Evolutionary conservation across 1,140 invertebrate genomes (phyloP), one percentile per base, ranked within the genome.

Genomic region (Habropoda laboriosa): DNA sequence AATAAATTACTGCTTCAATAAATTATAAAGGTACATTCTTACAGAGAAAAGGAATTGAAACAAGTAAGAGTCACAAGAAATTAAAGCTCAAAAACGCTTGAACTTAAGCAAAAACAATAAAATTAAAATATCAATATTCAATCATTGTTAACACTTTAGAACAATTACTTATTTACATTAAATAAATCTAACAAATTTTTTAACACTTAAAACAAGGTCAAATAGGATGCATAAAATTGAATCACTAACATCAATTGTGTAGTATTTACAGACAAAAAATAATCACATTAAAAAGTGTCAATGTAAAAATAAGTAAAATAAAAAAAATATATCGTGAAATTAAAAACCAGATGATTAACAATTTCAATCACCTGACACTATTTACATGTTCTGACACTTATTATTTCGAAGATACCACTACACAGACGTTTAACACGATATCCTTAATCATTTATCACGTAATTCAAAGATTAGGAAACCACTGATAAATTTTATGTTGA

Each of bases 381-480:
- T 83, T 85, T 83, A 85, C 81, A 83, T 80, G 49, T 73, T 78
- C 75, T 84, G 72, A 66, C 30, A 71, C 32, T 64, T 74, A 67
- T 80, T 83, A 58, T 79, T 45, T 53, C 21, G 18, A 35, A 53
- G 42, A 45, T 18, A 51, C 45, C 40, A 64, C 61, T 47, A 35
- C 53, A 76, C 10, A 60, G 24, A 6, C 21, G 35, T 53, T 47
- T 35, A 45, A 30, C 7, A n/a, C 10, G 18, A 40, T 49, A 38
- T 30, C 13, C 27, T 61, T 8, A 38, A 71, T 60, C 67, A 71
- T 78, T 78, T 60, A 61, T 51, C 42, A 78, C 21, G 21, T 40
- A 61, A 60, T 13, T 13, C 7, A 49, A 60, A 78, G 67, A 78
- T 51, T 38, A 71, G 55, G 30, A 78, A 78, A 30, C 45, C 16